These are phyloP conservation scores for Myiotriccus ornatus DNA, from an alignment of 2,797 vertebrate genomes.

Conservation along the genomic window DNA sequence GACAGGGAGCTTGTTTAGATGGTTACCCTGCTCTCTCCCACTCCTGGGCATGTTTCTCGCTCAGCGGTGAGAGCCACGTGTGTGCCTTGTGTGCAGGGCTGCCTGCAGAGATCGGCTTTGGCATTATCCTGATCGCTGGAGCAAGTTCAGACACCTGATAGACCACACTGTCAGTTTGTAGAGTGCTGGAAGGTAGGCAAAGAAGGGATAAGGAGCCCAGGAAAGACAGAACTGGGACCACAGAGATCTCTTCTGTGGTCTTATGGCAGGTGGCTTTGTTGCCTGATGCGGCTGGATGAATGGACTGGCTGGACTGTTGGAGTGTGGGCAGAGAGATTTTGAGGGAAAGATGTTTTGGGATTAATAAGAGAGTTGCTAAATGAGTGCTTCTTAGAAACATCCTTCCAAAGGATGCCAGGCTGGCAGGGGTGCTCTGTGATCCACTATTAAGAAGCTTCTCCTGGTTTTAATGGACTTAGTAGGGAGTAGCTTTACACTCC, in stretches of 20 bases:
- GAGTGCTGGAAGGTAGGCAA: constrained; percentile 83
- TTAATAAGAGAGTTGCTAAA: background rate
- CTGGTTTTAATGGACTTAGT: constrained; percentile 5
- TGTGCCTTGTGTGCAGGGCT: constrained; percentile 70
- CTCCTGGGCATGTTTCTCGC: background rate
- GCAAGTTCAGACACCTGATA: constrained; percentile 84
- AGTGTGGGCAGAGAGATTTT: rapidly evolving
- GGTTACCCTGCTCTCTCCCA: background rate
- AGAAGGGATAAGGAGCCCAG: background rate
- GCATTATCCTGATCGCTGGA: constrained; percentile 80
- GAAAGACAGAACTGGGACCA: background rate
- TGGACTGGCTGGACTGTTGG: rapidly evolving
- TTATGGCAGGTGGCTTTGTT: background rate
- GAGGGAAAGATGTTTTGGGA: background rate
- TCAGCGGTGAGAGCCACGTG: background rate
- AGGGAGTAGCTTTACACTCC: background rate
- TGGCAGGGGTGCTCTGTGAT: background rate
- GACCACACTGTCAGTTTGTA: constrained; percentile 84
- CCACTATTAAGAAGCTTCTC: constrained; percentile 23
- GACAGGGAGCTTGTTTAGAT: background rate
- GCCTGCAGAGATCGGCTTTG: constrained; percentile 81
- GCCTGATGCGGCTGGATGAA: background rate
- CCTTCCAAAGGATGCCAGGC: background rate
- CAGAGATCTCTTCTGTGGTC: background rate
- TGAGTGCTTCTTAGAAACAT: background rate